Evolutionary conservation across 1,140 invertebrate species (phyloP).

Genomic region (Drosophila novamexicana): DNA sequence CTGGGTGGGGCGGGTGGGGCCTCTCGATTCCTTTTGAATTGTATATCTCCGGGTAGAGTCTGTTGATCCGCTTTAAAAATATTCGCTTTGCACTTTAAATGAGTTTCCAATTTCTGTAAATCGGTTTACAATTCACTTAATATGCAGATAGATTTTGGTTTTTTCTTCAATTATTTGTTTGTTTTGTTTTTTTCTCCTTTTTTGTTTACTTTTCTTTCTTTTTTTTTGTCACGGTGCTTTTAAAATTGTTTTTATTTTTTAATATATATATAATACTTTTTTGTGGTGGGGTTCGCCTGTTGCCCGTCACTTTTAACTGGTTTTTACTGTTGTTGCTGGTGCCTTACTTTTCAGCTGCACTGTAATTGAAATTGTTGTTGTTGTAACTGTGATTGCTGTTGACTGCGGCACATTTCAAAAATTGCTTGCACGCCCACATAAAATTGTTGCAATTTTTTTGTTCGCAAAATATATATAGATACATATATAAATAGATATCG

Average conservation of each 20-base stretch:
- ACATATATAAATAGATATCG: conserved; percentile 3
- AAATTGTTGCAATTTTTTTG: neutral
- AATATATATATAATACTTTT: neutral
- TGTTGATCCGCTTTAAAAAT: conserved; percentile 16
- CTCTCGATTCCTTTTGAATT: conserved; percentile 1
- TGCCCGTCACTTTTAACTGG: conserved; percentile 79
- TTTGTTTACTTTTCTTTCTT: conserved; percentile 11
- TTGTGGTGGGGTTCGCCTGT: conserved; percentile 5
- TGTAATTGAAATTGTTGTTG: conserved; percentile 75
- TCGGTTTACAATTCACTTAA: conserved; percentile 42
- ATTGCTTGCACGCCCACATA: conserved; percentile 65
- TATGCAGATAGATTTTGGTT: conserved; percentile 27
- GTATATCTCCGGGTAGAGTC: neutral
- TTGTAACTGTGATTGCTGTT: conserved; percentile 36
- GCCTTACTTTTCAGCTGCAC: conserved; percentile 73
- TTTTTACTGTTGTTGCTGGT: conserved; percentile 54
- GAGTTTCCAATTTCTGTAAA: conserved; percentile 48
- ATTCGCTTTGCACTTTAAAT: conserved; percentile 19
- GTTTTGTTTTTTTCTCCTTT: conserved; percentile 9
- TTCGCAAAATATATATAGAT: conserved; percentile 27
- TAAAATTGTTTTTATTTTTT: conserved; percentile 63
- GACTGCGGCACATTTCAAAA: conserved; percentile 55
- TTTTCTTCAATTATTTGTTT: conserved; percentile 20
- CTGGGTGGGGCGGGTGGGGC: too few relatives aligned
- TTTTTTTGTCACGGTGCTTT: conserved; percentile 27